phyloP scores from a whole-genome alignment of 2,797 vertebrate species.

The Okamejei kenojei region DNA sequence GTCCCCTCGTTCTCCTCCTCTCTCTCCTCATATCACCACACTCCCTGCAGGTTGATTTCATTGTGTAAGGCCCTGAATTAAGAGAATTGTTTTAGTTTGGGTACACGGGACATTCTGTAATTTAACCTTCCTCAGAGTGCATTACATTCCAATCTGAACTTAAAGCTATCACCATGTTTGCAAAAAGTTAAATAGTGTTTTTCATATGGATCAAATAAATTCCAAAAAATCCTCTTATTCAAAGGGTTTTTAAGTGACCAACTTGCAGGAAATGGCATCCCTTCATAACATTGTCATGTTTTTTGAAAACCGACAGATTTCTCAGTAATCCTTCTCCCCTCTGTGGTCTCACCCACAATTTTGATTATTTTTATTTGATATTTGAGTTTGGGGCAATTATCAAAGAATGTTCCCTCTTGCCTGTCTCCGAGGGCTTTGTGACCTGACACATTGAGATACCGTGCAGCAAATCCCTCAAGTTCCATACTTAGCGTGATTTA shows the following conservation, averaged over 20 bases:
- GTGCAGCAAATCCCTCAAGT: background rate
- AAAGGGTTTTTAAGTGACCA: background rate
- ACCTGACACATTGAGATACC: background rate
- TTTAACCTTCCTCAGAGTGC: background rate
- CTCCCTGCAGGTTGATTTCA: background rate
- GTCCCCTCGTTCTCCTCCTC: no score
- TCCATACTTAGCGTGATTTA: background rate
- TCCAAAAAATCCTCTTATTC: background rate
- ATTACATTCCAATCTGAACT: no score
- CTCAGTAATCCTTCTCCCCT: background rate
- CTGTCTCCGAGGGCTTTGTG: background rate
- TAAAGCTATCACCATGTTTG: background rate
- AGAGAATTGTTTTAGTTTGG: background rate
- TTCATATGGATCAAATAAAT: background rate
- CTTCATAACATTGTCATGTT: background rate
- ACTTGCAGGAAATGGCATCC: background rate
- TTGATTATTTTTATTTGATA: background rate
- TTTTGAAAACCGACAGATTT: background rate
- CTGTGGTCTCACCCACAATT: background rate
- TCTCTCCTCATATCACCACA: no score
- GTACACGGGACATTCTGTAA: background rate
- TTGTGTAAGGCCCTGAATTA: background rate
- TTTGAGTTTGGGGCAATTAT: background rate
- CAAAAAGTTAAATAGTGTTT: background rate
- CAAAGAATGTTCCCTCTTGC: background rate